Percentiles rank a stretch among this genome's conserved stretches.
phyloP scores from a whole-genome alignment of 2,797 vertebrate species.

The Dermochelys coriacea region DNA sequence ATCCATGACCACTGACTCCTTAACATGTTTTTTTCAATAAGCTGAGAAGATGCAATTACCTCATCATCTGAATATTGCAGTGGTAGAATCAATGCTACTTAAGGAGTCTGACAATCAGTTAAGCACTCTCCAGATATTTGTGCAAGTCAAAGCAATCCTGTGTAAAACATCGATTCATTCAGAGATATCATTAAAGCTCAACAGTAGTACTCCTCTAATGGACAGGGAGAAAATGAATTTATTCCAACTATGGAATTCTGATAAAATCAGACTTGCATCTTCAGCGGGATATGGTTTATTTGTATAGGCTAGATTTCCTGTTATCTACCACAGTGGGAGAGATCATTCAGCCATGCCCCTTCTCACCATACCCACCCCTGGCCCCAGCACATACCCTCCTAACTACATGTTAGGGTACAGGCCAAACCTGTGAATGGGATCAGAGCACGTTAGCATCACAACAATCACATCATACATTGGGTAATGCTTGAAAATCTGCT shows the following conservation, averaged over 20 bases:
- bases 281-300: conserved; percentile 40
- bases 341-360: conserved; percentile 10
- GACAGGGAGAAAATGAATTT: conserved; percentile 60
- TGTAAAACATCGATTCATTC: conserved; percentile 68
- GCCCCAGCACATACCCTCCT: background rate
- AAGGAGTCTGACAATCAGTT: conserved; percentile 78
- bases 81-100: conserved; percentile 80
- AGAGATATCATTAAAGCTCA: conserved; percentile 72
- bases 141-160: conserved; percentile 72
- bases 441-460: background rate
- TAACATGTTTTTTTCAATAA: conserved; percentile 75
- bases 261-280: conserved; percentile 60
- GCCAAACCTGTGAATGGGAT: background rate
- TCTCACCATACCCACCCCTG: background rate
- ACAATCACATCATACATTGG: background rate
- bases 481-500: background rate
- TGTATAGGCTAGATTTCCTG: conserved; percentile 34
- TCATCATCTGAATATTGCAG: conserved; percentile 77
- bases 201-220: conserved; percentile 40
- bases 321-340: background rate
- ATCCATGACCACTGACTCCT: conserved; percentile 57
- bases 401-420: background rate
- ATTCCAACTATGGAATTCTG: conserved; percentile 41
- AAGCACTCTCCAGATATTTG: conserved; percentile 67
- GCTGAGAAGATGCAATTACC: conserved; percentile 76